A percentile compares a stretch with the other conserved stretches of the same genome.
Evolutionary conservation across 2,113 vertebrate species (phyloP).

Genomic region (Hemiscyllium ocellatum): DNA sequence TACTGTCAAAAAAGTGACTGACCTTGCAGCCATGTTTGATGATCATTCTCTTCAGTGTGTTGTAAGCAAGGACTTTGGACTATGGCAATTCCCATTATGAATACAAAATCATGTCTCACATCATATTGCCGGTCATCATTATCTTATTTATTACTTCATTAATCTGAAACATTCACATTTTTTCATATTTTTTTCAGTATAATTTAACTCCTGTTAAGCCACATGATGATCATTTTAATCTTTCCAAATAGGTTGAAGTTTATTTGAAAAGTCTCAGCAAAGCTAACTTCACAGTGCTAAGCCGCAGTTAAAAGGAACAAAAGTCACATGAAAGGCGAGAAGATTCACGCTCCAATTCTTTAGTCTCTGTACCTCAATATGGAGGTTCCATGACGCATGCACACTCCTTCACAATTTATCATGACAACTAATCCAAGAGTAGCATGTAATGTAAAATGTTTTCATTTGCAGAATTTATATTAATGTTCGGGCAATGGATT

Average conservation of each 20-base stretch:
- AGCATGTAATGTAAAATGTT: background rate
- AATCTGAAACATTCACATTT: background rate
- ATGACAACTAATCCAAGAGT: background rate
- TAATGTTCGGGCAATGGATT: background rate
- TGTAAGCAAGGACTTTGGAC: background rate
- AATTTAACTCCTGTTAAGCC: background rate
- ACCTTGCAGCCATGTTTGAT: background rate
- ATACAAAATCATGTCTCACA: background rate
- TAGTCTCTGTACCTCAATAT: background rate
- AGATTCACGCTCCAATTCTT: background rate
- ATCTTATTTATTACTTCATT: background rate
- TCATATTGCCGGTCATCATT: background rate
- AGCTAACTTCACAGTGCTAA: background rate
- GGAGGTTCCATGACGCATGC: background rate
- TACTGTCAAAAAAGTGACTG: background rate
- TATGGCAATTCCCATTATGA: background rate
- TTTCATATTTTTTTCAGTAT: background rate
- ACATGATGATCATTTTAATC: background rate
- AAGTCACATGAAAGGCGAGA: background rate
- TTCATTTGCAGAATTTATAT: background rate
- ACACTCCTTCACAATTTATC: background rate
- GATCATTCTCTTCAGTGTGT: background rate
- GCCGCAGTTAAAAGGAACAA: background rate
- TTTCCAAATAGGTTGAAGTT: background rate
- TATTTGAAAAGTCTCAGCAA: background rate